Percentiles rank a stretch among this genome's conserved stretches.
These are phyloP conservation scores for Bos indicus DNA, from an alignment of 2,113 vertebrate species.

Conservation along the genomic window DNA sequence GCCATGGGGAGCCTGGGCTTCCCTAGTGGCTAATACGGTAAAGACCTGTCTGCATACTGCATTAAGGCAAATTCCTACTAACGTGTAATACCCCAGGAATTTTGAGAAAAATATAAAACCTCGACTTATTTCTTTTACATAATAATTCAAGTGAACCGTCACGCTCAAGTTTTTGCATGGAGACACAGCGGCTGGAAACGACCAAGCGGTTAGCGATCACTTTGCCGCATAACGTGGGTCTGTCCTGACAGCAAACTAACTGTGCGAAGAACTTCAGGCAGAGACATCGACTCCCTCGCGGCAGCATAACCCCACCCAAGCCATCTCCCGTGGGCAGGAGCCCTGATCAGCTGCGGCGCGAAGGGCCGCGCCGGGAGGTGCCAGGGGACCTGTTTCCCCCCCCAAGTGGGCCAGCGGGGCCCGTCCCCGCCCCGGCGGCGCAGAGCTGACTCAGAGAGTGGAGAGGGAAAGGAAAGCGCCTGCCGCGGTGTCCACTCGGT, in stretches of 20 bases:
- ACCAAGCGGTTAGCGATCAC: not conserved
- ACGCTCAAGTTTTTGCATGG: not conserved
- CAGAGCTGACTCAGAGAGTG: conserved; percentile 35
- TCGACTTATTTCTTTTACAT: not conserved
- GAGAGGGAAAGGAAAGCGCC: not conserved
- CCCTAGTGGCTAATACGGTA: not conserved
- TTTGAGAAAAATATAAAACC: not conserved
- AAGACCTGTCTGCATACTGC: not conserved
- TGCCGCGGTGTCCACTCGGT: not conserved
- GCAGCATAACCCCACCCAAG: not conserved
- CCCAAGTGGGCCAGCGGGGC: not conserved
- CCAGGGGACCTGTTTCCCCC: not conserved
- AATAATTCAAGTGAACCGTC: not conserved
- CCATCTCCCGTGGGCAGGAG: not conserved
- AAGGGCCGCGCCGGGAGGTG: not conserved
- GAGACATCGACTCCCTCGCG: not conserved
- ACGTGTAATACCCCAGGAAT: not conserved
- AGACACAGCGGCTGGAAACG: not conserved
- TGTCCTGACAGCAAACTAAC: not conserved
- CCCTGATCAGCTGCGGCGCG: not conserved
- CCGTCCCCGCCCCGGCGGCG: not conserved
- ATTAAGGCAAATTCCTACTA: not conserved
- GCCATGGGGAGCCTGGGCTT: not conserved
- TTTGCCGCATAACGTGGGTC: conserved; percentile 30
- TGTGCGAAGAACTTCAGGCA: not conserved